Percentiles rank a stretch among this genome's conserved stretches.
Evolutionary conservation across 1,140 invertebrate species (phyloP).

Genomic region (Aphis craccivora): DNA sequence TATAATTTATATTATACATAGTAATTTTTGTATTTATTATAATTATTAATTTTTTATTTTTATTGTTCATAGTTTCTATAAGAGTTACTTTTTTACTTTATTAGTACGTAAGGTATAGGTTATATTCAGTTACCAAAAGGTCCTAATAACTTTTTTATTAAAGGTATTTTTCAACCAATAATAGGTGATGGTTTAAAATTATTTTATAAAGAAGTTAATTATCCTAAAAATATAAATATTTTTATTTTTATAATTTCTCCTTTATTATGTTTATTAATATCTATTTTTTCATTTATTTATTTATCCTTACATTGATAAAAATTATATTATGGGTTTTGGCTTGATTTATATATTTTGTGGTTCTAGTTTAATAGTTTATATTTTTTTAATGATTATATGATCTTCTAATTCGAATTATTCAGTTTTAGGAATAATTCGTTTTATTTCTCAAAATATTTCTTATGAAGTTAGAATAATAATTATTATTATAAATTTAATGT

Average conservation of each 20-base stretch:
- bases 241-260: constrained; percentile 3
- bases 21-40: too few species aligned
- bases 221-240: not conserved
- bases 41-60: too few species aligned
- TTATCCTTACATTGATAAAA: not conserved
- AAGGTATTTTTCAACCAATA: too few species aligned
- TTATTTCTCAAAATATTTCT: constrained; percentile 34
- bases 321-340: not conserved
- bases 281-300: not conserved
- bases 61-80: too few species aligned
- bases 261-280: not conserved
- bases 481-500: constrained; percentile 36
- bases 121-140: too few species aligned
- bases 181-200: constrained; percentile 45
- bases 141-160: too few species aligned
- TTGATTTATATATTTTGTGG: constrained; percentile 21
- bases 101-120: too few species aligned
- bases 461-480: constrained; percentile 46
- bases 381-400: not conserved
- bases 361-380: not conserved
- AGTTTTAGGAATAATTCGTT: constrained; percentile 26
- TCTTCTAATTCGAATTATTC: constrained; percentile 27
- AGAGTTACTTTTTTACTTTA: too few species aligned
- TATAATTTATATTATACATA: too few species aligned
- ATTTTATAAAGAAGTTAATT: constrained; percentile 61